Conservation (phyloP, 2,888 invertebrate species). For the Phytoseiulus persimilis region DNA sequence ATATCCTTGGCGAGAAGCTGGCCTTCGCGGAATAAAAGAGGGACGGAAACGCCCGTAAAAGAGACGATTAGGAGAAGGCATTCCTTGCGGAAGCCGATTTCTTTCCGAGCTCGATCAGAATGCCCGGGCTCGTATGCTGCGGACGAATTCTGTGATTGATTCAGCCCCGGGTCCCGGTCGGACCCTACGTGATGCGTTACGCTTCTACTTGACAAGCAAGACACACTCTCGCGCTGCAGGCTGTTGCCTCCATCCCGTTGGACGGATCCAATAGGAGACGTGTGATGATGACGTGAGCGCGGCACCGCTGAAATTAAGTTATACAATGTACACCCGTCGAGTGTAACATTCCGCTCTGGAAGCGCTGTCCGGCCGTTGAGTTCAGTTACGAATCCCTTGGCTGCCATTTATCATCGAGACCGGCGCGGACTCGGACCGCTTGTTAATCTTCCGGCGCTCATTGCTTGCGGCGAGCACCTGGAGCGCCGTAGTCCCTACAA, state of each 20-base stretch:
- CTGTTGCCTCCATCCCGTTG: neutral
- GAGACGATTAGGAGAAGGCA: no score
- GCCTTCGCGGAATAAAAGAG: no score
- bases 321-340: neutral
- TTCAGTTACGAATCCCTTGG: neutral
- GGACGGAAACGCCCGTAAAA: no score
- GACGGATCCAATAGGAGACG: neutral
- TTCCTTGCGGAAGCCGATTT: no score
- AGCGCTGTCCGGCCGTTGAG: neutral
- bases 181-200: neutral
- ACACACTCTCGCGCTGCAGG: neutral
- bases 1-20: no score
- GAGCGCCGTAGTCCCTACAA: neutral
- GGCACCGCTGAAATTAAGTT: neutral
- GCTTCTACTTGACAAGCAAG: neutral
- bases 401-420: neutral
- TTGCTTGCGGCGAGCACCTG: neutral
- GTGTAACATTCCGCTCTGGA: neutral
- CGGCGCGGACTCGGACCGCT: neutral
- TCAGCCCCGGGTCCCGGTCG: neutral
- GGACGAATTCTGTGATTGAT: neutral
- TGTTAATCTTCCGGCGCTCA: neutral
- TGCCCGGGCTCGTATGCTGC: neutral
- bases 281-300: neutral
- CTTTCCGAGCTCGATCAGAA: neutral